A percentile compares a stretch with the other conserved stretches of the same genome.
phyloP scores from a whole-genome alignment of 2,888 invertebrate genomes.

The Lypha dubia region DNA sequence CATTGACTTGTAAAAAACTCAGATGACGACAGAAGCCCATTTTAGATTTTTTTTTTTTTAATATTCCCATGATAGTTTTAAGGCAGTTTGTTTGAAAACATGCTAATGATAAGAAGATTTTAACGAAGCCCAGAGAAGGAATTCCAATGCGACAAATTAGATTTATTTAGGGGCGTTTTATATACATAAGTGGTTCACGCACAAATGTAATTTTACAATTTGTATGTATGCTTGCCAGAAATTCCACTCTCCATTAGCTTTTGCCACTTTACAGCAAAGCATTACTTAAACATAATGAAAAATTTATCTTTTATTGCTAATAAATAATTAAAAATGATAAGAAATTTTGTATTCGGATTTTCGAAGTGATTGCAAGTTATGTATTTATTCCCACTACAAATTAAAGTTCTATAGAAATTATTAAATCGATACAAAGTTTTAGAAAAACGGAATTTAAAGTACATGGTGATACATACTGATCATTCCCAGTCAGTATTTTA shows the following conservation, averaged over 20 bases:
- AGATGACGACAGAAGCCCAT: slow-evolving; percentile 36
- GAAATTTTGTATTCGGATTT: no score
- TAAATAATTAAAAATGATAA: not conserved
- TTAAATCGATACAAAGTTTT: no score
- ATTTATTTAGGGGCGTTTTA: slow-evolving; percentile 59
- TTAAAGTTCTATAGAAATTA: not conserved
- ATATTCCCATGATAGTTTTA: no score
- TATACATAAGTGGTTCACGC: slow-evolving; percentile 29
- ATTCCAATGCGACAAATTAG: not conserved
- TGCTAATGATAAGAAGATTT: slow-evolving; percentile 53
- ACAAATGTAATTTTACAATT: slow-evolving; percentile 43
- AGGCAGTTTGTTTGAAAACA: slow-evolving; percentile 45
- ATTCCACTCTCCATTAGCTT: slow-evolving; percentile 9
- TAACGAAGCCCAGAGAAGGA: not conserved
- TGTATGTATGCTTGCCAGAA: not conserved
- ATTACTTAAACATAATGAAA: not conserved
- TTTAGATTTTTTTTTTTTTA: not conserved
- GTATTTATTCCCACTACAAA: not conserved
- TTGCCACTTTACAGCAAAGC: slow-evolving; percentile 24
- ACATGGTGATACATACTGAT: no score
- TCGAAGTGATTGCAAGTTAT: no score
- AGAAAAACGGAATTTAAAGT: no score
- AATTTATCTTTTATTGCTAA: slow-evolving; percentile 19
- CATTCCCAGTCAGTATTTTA: no score
- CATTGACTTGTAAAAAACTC: not conserved